Conservation (phyloP, 2,888 invertebrate species). For the Ormyrus thymus region DNA sequence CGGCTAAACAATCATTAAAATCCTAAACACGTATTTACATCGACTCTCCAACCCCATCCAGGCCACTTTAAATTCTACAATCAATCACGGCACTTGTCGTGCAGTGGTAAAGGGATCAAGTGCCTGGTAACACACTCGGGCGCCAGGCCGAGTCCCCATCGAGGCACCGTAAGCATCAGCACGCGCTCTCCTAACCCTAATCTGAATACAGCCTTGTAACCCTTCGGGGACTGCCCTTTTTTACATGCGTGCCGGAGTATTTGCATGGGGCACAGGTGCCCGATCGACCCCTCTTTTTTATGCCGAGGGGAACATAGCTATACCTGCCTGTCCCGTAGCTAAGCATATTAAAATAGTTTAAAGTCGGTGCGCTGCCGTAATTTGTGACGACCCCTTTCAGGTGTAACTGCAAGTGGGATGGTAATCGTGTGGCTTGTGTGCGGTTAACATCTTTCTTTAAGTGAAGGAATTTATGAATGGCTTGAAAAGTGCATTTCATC, state of each 20-base stretch:
- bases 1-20: no score
- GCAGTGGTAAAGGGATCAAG: conserved; percentile 30
- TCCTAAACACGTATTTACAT: no score
- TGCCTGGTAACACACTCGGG: conserved; percentile 9
- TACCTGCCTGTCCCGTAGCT: conserved; percentile 25
- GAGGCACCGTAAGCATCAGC: neutral
- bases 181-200: conserved; percentile 61
- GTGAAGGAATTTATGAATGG: no score
- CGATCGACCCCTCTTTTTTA: conserved; percentile 61
- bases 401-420: conserved; percentile 11
- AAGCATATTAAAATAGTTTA: conserved; percentile 50
- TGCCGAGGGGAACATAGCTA: conserved; percentile 31
- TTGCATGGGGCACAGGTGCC: conserved; percentile 70
- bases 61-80: conserved; percentile 34
- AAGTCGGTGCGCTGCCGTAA: conserved; percentile 1
- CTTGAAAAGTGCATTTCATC: no score
- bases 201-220: conserved; percentile 70
- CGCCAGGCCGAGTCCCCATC: conserved; percentile 12
- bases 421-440: conserved; percentile 10
- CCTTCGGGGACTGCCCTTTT: conserved; percentile 65
- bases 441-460: no score
- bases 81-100: conserved; percentile 49
- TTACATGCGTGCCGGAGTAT: conserved; percentile 66
- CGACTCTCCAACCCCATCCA: neutral
- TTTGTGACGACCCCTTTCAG: neutral